Percentiles rank a stretch among this genome's conserved stretches.
phyloP scores from a whole-genome alignment of 2,888 invertebrate genomes.

The Melipona bicolor region DNA sequence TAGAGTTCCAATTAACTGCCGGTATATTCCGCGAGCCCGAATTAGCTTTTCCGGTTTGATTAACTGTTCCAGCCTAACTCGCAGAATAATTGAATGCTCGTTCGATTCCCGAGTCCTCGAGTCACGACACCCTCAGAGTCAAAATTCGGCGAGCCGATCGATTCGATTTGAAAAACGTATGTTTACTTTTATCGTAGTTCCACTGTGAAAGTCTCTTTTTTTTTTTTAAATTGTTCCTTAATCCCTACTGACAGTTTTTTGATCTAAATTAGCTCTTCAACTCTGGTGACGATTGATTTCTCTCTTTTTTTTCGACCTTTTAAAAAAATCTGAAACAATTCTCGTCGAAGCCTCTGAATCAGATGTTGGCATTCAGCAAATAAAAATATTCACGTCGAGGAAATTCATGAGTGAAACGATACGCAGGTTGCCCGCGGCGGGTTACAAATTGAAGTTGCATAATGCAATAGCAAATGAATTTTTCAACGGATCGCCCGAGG shows the following conservation, averaged over 20 bases:
- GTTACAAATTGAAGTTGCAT: neutral
- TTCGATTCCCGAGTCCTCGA: neutral
- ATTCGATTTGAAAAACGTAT: neutral
- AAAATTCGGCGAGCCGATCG: neutral
- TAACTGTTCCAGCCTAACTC: conserved; percentile 4
- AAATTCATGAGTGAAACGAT: too few relatives aligned
- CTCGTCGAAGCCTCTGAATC: too few relatives aligned
- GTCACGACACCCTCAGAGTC: neutral
- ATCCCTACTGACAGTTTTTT: too few relatives aligned
- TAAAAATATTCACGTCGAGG: too few relatives aligned
- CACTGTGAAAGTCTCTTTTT: neutral
- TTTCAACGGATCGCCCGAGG: too few relatives aligned
- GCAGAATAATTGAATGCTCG: neutral
- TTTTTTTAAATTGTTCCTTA: too few relatives aligned
- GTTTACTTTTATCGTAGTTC: neutral
- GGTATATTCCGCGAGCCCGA: neutral
- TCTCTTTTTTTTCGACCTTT: too few relatives aligned
- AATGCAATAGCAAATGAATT: neutral
- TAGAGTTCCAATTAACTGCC: conserved; percentile 30
- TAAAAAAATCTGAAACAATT: too few relatives aligned
- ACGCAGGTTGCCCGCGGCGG: too few relatives aligned
- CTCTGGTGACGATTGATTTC: too few relatives aligned
- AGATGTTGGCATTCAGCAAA: too few relatives aligned
- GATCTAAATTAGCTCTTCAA: too few relatives aligned
- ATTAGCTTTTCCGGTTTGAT: conserved; percentile 9